phyloP scores from a whole-genome alignment of 1,140 invertebrate species.

The Papilio xuthus region DNA sequence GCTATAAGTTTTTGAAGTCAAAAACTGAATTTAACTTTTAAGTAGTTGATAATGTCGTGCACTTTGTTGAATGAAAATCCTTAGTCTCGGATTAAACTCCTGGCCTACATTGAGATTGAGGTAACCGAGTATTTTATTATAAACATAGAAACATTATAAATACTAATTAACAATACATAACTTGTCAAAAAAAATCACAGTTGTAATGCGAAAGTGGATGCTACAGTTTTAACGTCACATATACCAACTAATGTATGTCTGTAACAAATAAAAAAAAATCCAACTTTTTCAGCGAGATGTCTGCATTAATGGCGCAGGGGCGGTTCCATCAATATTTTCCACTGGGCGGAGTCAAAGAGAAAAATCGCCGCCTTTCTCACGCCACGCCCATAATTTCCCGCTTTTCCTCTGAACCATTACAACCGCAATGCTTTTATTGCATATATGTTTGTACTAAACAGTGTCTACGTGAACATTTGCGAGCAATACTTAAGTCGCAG shows the following conservation, averaged over 20 bases:
- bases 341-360: slow-evolving; percentile 72
- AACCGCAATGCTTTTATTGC: slow-evolving; percentile 58
- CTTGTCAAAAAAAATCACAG: background rate
- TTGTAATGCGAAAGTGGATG: background rate
- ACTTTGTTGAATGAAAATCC: too few species aligned
- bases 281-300: slow-evolving; percentile 29
- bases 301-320: slow-evolving; percentile 62
- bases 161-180: background rate
- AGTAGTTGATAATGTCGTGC: too few species aligned
- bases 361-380: slow-evolving; percentile 71
- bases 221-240: background rate
- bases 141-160: too few species aligned
- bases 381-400: slow-evolving; percentile 66
- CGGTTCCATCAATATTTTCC: slow-evolving; percentile 63
- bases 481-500: background rate
- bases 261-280: slow-evolving; percentile 34
- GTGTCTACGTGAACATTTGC: slow-evolving; percentile 45
- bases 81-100: too few species aligned
- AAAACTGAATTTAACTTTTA: too few species aligned
- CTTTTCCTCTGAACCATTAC: slow-evolving; percentile 59
- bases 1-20: too few species aligned
- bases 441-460: slow-evolving; percentile 39
- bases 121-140: too few species aligned
- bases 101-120: too few species aligned
- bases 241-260: slow-evolving; percentile 8